A percentile compares a stretch with the other conserved stretches of the same genome.
Conservation (phyloP, 1,140 invertebrate genomes). For the Plutomurus gul region DNA sequence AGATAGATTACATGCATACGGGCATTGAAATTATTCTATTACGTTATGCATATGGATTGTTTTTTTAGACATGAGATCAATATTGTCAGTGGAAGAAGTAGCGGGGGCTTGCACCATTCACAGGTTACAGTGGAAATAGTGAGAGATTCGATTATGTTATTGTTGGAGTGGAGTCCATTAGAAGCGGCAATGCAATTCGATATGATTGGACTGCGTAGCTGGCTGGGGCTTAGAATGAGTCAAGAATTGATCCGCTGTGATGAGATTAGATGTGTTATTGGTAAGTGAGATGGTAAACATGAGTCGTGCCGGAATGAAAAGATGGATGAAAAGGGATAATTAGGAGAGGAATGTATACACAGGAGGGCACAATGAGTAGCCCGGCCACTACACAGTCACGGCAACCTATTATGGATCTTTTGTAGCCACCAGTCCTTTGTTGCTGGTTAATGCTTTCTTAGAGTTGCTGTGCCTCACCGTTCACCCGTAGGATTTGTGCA, state of each 20-base stretch:
- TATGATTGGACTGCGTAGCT: too few species aligned
- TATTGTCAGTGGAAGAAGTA: too few species aligned
- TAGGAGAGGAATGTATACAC: background rate
- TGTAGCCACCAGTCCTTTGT: background rate
- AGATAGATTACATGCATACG: too few species aligned
- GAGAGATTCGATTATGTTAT: too few species aligned
- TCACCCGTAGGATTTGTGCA: too few species aligned
- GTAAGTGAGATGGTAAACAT: slow-evolving; percentile 29
- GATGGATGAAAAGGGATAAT: slow-evolving; percentile 12
- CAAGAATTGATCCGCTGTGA: slow-evolving; percentile 19
- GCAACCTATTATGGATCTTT: background rate
- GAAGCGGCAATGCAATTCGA: too few species aligned
- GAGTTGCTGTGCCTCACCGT: background rate
- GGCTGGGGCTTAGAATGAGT: background rate
- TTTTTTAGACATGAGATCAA: too few species aligned
- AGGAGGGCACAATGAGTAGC: background rate
- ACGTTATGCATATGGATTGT: too few species aligned
- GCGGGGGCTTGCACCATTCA: too few species aligned
- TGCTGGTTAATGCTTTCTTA: background rate
- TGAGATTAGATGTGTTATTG: slow-evolving; percentile 19
- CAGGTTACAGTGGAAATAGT: too few species aligned
- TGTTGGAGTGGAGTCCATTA: too few species aligned
- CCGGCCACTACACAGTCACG: background rate
- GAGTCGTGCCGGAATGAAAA: slow-evolving; percentile 14
- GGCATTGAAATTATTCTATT: too few species aligned